Percentiles rank a stretch among this genome's conserved stretches.
Conservation (phyloP, 2,888 invertebrate genomes). For the Cactoblastis cactorum region DNA sequence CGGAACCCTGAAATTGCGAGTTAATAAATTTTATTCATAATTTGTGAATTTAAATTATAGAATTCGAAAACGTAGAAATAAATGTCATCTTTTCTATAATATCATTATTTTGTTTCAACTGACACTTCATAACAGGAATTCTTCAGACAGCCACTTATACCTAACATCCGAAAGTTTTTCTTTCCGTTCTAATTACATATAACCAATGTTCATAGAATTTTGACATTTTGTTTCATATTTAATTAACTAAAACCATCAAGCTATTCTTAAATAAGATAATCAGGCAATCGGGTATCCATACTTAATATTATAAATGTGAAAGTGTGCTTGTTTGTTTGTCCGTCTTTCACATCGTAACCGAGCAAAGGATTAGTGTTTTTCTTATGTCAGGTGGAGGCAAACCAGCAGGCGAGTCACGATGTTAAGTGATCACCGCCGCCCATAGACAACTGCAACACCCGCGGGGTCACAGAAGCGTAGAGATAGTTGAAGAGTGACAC, state of each 20-base stretch:
- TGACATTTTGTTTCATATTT: neutral
- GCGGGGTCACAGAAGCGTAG: too few species aligned
- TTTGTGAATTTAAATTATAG: too few species aligned
- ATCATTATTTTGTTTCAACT: neutral
- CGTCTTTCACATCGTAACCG: too few species aligned
- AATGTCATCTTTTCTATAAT: neutral
- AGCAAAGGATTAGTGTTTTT: too few species aligned
- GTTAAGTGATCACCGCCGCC: too few species aligned
- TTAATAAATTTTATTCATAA: too few species aligned
- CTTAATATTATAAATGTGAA: neutral
- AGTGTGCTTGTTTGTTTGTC: neutral
- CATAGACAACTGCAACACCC: too few species aligned
- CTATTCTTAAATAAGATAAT: neutral
- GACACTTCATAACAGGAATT: constrained; percentile 53
- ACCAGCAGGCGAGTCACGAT: too few species aligned
- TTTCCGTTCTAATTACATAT: constrained; percentile 1
- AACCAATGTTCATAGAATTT: neutral
- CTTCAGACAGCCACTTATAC: constrained; percentile 40
- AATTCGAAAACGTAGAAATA: too few species aligned
- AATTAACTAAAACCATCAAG: neutral
- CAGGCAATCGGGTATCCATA: neutral
- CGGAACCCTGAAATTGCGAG: too few species aligned
- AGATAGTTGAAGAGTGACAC: too few species aligned
- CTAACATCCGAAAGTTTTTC: constrained; percentile 2
- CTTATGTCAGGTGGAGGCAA: too few species aligned